Evolutionary conservation across 2,797 vertebrate species (phyloP), one percentile per base, ranked within the genome.

Genomic region (Siniperca obscura): DNA sequence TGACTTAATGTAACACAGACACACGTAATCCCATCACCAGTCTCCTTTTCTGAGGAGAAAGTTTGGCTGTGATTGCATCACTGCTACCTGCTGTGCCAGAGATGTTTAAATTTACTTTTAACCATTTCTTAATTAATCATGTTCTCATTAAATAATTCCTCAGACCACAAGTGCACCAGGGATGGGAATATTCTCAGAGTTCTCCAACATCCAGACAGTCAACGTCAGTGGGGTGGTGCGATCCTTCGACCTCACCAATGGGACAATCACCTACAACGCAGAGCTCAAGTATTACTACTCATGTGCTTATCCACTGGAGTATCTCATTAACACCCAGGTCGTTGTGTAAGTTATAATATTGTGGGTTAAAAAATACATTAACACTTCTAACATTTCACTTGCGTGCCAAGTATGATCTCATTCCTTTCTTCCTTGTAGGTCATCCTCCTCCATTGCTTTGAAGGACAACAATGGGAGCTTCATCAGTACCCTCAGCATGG

Each of bases 381-480:
- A 36, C 0, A 11, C 40, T 1, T 46, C 53, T 30, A 30, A 50
- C 1, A 16, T 87, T 82, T 78, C 48, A 42, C 44, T 4, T 21
- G 22, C 1, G 19, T 9, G 21, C 16, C 6, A 60, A 3, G 14
- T 1, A 7, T 83, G 64, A 71, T 56, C n/a, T 65, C 50, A 42
- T 17, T 12, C 34, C 25, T 66, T 65, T 60, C 65, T 66, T 65
- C 78, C 73, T 76, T 34, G 1, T 70, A 96, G 95, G 82, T 93
- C 91, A 27, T 90, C 93, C 14, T 92, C 95, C 65, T 94, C 93
- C 67, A 93, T 95, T 80, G 94, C 94, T 65, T 55, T 96, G 81
- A 94, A 86, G 78, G 94, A 95, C 83, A 94, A 95, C 67, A 96
- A 96, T 82, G 95, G 95, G 22, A 96, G 93, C 75, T 96, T 96